Evolutionary conservation across 2,113 vertebrate genomes (phyloP).

Genomic region (Felis catus): F.catus_Fca126_mat1.0 CM031424.1:8988501-8989000

Average conservation of each 20-base stretch:
- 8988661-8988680: neutral
- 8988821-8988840: neutral
- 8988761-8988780: neutral
- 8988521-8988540: neutral
- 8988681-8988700: neutral
- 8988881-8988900: neutral
- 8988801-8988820: neutral
- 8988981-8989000: neutral
- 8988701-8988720: neutral
- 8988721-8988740: neutral
- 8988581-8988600: neutral
- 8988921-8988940: neutral
- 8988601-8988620: neutral
- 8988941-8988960: neutral
- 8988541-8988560: neutral
- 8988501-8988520: neutral
- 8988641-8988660: neutral
- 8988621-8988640: neutral
- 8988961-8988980: neutral
- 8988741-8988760: neutral
- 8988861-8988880: neutral
- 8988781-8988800: no score
- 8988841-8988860: neutral
- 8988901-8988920: neutral
- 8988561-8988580: neutral